Conservation (phyloP, 2,113 vertebrate genomes). For the Illadopsis cleaveri region DNA sequence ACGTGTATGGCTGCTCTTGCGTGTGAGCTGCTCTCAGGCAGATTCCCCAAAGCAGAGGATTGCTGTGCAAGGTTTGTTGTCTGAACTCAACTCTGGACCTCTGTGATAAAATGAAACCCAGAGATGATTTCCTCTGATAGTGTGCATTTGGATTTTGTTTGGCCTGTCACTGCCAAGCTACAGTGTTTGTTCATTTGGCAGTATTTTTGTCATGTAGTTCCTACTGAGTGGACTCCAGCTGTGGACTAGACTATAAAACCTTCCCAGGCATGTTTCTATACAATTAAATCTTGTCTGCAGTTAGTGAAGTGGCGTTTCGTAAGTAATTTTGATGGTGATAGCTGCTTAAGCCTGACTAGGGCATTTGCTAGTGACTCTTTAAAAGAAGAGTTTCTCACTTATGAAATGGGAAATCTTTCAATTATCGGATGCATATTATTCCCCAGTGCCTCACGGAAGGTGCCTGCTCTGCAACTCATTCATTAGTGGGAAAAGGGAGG, state of each 20-base stretch:
- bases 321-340: neutral
- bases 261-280: slow-evolving; percentile 11
- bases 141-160: neutral
- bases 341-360: neutral
- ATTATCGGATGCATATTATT: neutral
- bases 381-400: slow-evolving; percentile 6
- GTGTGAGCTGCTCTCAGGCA: neutral
- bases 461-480: neutral
- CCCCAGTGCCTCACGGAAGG: neutral
- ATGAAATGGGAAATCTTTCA: neutral
- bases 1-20: rapidly evolving
- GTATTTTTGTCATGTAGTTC: neutral
- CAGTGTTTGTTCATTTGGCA: neutral
- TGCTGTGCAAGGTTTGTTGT: neutral
- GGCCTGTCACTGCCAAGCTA: neutral
- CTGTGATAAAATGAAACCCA: neutral
- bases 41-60: neutral
- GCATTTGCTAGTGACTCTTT: neutral
- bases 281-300: neutral
- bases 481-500: neutral
- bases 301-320: neutral
- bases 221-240: slow-evolving; percentile 14
- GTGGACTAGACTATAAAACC: neutral
- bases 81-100: neutral
- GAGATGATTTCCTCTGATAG: neutral